A percentile compares a stretch with the other conserved stretches of the same genome.
Conservation (phyloP, 1,140 invertebrate species). For the Dysdera silvatica region DNA sequence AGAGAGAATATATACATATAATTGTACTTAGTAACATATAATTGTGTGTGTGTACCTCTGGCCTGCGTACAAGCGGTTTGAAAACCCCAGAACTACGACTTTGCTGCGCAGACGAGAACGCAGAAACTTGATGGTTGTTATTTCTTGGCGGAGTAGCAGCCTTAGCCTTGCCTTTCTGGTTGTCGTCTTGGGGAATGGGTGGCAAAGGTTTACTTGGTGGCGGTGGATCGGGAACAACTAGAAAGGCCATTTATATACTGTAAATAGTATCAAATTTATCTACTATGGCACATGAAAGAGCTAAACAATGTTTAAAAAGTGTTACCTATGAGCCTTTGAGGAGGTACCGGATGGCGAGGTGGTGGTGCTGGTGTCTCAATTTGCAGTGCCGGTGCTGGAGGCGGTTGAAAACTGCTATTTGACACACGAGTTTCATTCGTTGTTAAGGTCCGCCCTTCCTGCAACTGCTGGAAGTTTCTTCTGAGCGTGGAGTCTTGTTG, state of each 20-base stretch:
- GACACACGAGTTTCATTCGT: constrained; percentile 41
- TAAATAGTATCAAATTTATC: neutral
- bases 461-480: constrained; percentile 89
- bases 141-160: constrained; percentile 49
- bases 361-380: constrained; percentile 59
- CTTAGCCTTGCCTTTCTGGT: constrained; percentile 44
- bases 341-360: constrained; percentile 68
- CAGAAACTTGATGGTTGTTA: constrained; percentile 30
- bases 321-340: constrained; percentile 68
- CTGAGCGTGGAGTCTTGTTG: constrained; percentile 31
- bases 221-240: constrained; percentile 55
- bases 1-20: no score
- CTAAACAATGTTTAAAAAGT: neutral
- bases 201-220: constrained; percentile 69
- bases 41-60: constrained; percentile 23
- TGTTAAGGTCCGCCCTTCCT: constrained; percentile 66
- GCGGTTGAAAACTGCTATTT: constrained; percentile 25
- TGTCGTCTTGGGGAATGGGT: constrained; percentile 66
- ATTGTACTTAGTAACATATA: no score
- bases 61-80: constrained; percentile 33
- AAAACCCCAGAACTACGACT: constrained; percentile 34
- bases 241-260: constrained; percentile 29
- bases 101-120: constrained; percentile 14
- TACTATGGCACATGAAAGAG: neutral
- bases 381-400: constrained; percentile 18